Evolutionary conservation across 2,888 invertebrate genomes (phyloP).

Genomic region (Drosophila leonis): DNA sequence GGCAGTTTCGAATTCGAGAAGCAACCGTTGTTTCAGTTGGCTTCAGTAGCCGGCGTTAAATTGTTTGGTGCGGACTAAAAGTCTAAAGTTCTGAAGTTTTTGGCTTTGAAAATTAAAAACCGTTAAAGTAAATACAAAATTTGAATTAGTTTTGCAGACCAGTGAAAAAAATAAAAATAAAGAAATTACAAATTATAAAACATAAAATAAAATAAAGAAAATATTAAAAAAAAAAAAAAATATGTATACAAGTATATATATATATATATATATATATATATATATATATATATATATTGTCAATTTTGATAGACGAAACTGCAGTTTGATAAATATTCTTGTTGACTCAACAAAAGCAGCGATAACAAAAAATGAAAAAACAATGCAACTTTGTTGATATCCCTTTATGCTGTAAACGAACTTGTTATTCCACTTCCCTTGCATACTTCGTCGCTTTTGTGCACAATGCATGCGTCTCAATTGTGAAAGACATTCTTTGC

Average conservation of each 20-base stretch:
- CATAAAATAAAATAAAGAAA: background rate
- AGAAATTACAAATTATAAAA: no score
- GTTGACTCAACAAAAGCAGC: background rate
- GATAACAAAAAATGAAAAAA: background rate
- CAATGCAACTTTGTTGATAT: background rate
- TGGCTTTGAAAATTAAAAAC: background rate
- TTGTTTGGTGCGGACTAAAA: constrained; percentile 48
- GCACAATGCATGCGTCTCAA: constrained; percentile 9
- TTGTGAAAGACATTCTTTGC: constrained; percentile 15
- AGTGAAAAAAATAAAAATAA: background rate
- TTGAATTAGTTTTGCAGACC: background rate
- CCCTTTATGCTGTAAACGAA: background rate
- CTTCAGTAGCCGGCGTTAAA: constrained; percentile 58
- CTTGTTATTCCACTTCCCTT: constrained; percentile 5
- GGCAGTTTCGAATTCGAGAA: constrained; percentile 62
- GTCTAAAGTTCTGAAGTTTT: constrained; percentile 19
- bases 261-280: no score
- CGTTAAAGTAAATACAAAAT: background rate
- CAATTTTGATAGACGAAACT: no score
- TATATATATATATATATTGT: background rate
- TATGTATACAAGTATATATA: background rate
- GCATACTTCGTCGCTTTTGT: constrained; percentile 8
- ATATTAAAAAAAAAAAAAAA: background rate
- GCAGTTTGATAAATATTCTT: background rate
- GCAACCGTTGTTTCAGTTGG: constrained; percentile 9